Evolutionary conservation across 2,888 invertebrate species (phyloP).

Genomic region (Diplazon laetatorius): DNA sequence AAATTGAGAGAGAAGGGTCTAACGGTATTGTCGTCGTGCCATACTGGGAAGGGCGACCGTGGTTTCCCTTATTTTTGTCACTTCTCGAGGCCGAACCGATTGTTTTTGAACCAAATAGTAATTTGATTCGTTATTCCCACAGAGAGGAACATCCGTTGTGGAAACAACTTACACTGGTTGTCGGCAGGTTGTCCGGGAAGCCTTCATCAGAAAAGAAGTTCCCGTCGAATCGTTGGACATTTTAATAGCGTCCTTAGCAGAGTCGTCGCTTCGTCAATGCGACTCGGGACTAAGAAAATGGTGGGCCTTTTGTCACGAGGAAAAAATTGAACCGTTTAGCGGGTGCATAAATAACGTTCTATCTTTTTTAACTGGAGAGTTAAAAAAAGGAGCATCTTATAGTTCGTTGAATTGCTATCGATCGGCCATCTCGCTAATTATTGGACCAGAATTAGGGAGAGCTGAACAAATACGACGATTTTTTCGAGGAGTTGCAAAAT

Average conservation of each 20-base stretch:
- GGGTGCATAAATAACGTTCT: background rate
- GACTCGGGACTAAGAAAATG: slow-evolving; percentile 8
- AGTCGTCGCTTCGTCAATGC: too few species aligned
- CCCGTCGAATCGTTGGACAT: slow-evolving; percentile 32
- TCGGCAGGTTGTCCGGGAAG: slow-evolving; percentile 34
- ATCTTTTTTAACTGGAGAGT: slow-evolving; percentile 4
- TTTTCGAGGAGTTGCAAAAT: slow-evolving; percentile 1
- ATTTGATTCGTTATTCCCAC: too few species aligned
- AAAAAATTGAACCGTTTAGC: background rate
- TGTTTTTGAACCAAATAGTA: too few species aligned
- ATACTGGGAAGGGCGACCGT: slow-evolving; percentile 68
- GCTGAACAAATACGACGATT: slow-evolving; percentile 8
- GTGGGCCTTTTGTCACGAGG: background rate
- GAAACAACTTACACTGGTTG: slow-evolving; percentile 65
- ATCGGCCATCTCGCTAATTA: background rate
- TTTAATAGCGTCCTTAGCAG: slow-evolving; percentile 18
- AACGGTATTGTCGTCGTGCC: slow-evolving; percentile 71
- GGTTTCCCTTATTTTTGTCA: slow-evolving; percentile 69
- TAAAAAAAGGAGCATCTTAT: background rate
- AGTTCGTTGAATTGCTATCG: slow-evolving; percentile 18
- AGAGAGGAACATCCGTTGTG: slow-evolving; percentile 63
- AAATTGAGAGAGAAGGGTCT: slow-evolving; percentile 70
- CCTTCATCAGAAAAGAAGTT: slow-evolving; percentile 9
- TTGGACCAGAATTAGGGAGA: background rate
- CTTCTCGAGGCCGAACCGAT: too few species aligned